Evolutionary conservation across 2,888 invertebrate genomes (phyloP), one percentile per base, ranked within the genome.

Genomic region (Epinotia bilunana): DNA sequence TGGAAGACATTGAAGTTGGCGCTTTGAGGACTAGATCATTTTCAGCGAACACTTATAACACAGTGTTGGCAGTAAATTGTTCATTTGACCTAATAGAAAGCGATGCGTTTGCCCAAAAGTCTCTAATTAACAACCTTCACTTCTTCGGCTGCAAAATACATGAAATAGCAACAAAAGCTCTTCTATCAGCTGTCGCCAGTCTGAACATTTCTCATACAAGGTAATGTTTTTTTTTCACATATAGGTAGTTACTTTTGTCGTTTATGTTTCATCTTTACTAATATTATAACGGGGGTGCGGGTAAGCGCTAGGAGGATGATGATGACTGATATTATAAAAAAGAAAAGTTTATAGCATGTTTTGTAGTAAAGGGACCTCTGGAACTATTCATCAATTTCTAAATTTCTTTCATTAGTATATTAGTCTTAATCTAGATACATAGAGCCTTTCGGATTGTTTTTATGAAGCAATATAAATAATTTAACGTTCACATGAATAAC

Each of bases 131-230:
- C 73, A 95, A 95, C 80, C 92, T 97, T 69, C 93, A 95, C 78
- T 92, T 97, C 62, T 89, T 90, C 77, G 95, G 95, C 60, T 96
- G 96, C 80, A 94, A 90, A 80, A 90, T 97, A 61, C 90, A 94
- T 67, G 90, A 89, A 69, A 83, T 97, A 53, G 91, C 95, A 77
- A 90, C 94, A 1, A 95, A 94, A 80, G 96, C 96, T 33, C 88
- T 97, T 75, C 94, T 93, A 78, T 96, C 96, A 43, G 96, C 95
- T 69, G 94, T 96, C 74, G 94, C 91, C 60, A 96, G 95, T 83
- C 91, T 97, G 74, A 95, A 95, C 81, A 94, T 97, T 84, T 94
- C 95, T 83, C 91, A 95, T 87, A 95, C 96, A 77, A 95, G 93
- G 96, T 96, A 82, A 83, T 84, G n/a, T 6, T 16, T 53, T 33